Percentiles rank a stretch among this genome's conserved stretches.
Evolutionary conservation across 2,113 vertebrate species (phyloP).

Genomic region (Cairina moschata): DNA sequence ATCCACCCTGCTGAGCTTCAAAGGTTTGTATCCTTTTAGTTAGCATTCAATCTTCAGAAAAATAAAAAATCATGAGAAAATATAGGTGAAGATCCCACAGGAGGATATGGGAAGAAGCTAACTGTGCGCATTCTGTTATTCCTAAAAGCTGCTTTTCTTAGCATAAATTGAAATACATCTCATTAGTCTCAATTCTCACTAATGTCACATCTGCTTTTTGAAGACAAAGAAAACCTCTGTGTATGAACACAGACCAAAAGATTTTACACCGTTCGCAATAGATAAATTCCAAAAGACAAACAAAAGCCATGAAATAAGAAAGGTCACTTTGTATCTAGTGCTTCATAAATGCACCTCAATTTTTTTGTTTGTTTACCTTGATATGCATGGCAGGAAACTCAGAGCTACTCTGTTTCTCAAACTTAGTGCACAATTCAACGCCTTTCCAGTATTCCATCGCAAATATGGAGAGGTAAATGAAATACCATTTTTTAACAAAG

Average conservation of each 20-base stretch:
- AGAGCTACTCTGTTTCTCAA: background rate
- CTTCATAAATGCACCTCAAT: background rate
- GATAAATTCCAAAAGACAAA: background rate
- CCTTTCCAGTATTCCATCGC: background rate
- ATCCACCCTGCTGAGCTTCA: background rate
- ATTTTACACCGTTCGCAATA: background rate
- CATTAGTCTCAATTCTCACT: background rate
- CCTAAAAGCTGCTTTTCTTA: background rate
- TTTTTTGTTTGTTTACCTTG: background rate
- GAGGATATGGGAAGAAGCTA: background rate
- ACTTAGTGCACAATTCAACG: background rate
- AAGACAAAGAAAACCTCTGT: background rate
- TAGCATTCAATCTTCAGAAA: background rate
- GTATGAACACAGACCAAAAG: background rate
- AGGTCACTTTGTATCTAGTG: background rate
- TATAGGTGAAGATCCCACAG: accelerated
- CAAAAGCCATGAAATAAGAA: background rate
- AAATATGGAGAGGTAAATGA: background rate
- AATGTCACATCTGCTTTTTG: background rate
- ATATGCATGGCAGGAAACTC: background rate
- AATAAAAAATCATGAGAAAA: background rate
- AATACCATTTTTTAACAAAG: background rate
- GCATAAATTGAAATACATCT: background rate
- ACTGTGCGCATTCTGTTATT: background rate
- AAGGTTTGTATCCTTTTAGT: background rate